Evolutionary conservation across 2,888 invertebrate genomes (phyloP).

Genomic region (Abrostola tripartita): DNA sequence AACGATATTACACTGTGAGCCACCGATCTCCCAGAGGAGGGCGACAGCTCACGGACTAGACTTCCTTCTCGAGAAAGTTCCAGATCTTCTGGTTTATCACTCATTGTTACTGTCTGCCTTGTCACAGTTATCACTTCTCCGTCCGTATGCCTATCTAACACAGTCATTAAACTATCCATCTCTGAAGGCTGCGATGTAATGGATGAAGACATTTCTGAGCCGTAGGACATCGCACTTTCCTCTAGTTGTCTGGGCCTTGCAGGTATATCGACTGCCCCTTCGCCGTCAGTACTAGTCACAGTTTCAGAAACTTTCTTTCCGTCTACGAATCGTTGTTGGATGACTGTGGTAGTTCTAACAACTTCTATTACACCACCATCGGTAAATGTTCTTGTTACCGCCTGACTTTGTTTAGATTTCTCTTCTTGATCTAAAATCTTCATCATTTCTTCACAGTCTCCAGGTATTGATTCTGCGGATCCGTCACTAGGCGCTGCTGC

Average conservation of each 20-base stretch:
- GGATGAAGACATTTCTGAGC: slow-evolving; percentile 86
- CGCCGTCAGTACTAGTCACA: slow-evolving; percentile 78
- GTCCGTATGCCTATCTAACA: slow-evolving; percentile 79
- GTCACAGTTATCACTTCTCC: slow-evolving; percentile 84
- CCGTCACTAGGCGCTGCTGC: slow-evolving; percentile 84
- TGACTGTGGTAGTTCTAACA: slow-evolving; percentile 81
- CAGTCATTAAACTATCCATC: slow-evolving; percentile 85
- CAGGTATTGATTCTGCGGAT: slow-evolving; percentile 86
- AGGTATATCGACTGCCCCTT: slow-evolving; percentile 84
- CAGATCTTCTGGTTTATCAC: slow-evolving; percentile 81
- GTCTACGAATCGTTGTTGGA: slow-evolving; percentile 83
- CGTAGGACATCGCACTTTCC: slow-evolving; percentile 79
- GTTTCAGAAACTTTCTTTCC: slow-evolving; percentile 85
- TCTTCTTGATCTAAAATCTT: slow-evolving; percentile 88
- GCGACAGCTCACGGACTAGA: slow-evolving; percentile 83
- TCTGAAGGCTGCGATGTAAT: slow-evolving; percentile 86
- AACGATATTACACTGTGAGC: slow-evolving; percentile 83
- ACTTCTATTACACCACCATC: slow-evolving; percentile 80
- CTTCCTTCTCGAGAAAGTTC: slow-evolving; percentile 82
- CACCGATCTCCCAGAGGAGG: slow-evolving; percentile 85
- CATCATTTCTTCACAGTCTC: slow-evolving; percentile 89
- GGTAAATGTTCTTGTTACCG: slow-evolving; percentile 69
- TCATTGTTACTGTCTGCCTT: slow-evolving; percentile 74
- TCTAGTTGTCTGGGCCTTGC: slow-evolving; percentile 73
- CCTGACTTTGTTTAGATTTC: slow-evolving; percentile 67